Base-by-base conservation (phyloP, 2,888 invertebrate species). In the Thera obeliscata region DNA sequence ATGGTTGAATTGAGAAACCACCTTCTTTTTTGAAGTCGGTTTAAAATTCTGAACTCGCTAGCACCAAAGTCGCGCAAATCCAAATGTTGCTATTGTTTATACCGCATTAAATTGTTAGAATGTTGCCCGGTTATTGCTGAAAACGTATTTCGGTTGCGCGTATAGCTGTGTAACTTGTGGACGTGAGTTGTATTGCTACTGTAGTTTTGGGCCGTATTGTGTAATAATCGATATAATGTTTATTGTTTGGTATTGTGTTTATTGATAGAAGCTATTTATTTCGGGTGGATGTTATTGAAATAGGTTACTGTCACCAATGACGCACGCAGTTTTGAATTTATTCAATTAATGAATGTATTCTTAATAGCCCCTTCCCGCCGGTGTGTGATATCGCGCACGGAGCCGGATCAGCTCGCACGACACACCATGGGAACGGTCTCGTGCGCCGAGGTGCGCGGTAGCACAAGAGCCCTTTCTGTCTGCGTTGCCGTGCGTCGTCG, bases 81-180 rank as follows among this genome's bases (percentile, higher is more conserved):
- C 86, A 79, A 83, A 87, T 88, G 88, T 91, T 91, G 83, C 89
- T 91, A 92, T 92, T 93, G 93, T 93, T 92, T 92, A 93, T 91
- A 83, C 81, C 79, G 87, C 87, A 93, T 93, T 93, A 91, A 93
- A 93, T 93, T 92, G 92, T 88, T 91, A 87, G 87, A 93, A 92
- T 90, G 91, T 89, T 88, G 88, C 87, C 85, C 85, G 86, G 91
- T 91, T 93, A 93, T 92, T 93, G 91, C 90, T 87, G 86, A 90
- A 90, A 93, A 87, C 89, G 91, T 91, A 91, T 92, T 92, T 86
- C 76, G 90, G 88, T 88, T 83, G 22, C 85, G 86, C 84, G 86
- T 89, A 87, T 87, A 82, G 87, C 86, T 84, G 55, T 85, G 87
- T 87, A 86, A 87, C 85, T 87, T 85, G 87, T 84, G 86, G 85